Conservation (phyloP, 2,888 invertebrate species). For the Agelastica alni region DNA sequence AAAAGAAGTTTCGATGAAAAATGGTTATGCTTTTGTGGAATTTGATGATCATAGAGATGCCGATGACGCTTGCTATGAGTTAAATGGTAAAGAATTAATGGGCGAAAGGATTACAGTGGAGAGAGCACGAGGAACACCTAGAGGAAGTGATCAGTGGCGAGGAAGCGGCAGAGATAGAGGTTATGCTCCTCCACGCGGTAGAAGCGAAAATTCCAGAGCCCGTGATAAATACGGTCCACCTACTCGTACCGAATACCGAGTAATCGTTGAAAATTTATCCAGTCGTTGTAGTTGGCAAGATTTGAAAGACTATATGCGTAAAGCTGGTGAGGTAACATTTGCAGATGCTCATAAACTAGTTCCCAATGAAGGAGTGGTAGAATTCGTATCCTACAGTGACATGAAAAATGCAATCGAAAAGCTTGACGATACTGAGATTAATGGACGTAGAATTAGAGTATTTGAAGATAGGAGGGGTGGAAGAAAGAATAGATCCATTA, state of each 20-base stretch:
- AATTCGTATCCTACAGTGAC: conserved; percentile 89
- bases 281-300: conserved; percentile 99
- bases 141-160: conserved; percentile 75
- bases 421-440: conserved; percentile 90
- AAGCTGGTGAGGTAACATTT: conserved; percentile 96
- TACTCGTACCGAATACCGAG: conserved; percentile 93
- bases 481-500: conserved; percentile 27
- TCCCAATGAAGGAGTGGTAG: conserved; percentile 68
- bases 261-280: conserved; percentile 96
- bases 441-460: conserved; percentile 87
- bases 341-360: conserved; percentile 91
- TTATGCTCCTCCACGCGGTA: conserved; percentile 56
- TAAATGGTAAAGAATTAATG: conserved; percentile 94
- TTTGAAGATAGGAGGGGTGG: conserved; percentile 76
- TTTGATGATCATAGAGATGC: conserved; percentile 97
- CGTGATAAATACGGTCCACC: conserved; percentile 90
- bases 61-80: conserved; percentile 97
- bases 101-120: conserved; percentile 92
- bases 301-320: conserved; percentile 97
- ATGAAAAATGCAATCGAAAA: conserved; percentile 94
- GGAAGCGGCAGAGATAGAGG: conserved; percentile 49
- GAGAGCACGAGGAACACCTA: conserved; percentile 75
- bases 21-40: conserved; percentile 98
- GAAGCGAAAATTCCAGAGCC: conserved; percentile 64
- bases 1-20: conserved; percentile 92